Evolutionary conservation across 92 coral and sea anemone species (phyloP), one percentile per base, ranked within the genome.

Genomic region (Pocillopora grandis): DNA sequence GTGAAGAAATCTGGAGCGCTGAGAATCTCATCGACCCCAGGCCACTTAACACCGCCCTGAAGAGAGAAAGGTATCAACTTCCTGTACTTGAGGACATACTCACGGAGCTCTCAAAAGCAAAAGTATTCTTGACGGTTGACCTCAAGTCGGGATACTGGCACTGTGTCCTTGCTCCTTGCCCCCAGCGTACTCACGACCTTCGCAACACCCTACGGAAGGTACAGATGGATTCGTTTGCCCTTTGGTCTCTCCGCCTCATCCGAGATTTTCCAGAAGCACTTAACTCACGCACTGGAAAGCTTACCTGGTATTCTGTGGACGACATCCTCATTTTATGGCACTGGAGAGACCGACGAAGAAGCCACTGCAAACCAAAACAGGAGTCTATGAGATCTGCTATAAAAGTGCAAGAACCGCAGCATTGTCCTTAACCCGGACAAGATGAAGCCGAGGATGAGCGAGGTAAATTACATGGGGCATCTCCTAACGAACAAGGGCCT

Each of bases 71-170:
- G 13, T 64, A 84, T 37, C 87, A 62, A 20, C 81, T 75, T 4
- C 81, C 75, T 3, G 79, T 84, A 58, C 66, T 76, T 2, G 76
- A 76, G 10, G 76, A 84, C 74, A 75, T 84, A 35, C 72, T 84
- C 48, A 82, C 87, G 12, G 87, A 84, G 52, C 81, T 84, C 58
- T 61, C 87, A 5, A 57, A 65, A 65, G 87, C 81, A 18, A 75
- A 70, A 49, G 63, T 84, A 42, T 84, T 84, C 69, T 84, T 75
- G 16, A 76, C 81, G 9, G 81, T 84, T 2, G 81, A 84, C 20
- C 87, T 84, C 27, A 58, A 70, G 21, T 75, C 81, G 12, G 87
- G 87, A 17, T 84, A 48, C 56, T 84, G 81, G 81, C 74, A 84
- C 52, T 84, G 27, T 62, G 84, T 66, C 75, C 61, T 52, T 5